Conservation (phyloP, 1,140 invertebrate species). For the Zaprionus africanus region DNA sequence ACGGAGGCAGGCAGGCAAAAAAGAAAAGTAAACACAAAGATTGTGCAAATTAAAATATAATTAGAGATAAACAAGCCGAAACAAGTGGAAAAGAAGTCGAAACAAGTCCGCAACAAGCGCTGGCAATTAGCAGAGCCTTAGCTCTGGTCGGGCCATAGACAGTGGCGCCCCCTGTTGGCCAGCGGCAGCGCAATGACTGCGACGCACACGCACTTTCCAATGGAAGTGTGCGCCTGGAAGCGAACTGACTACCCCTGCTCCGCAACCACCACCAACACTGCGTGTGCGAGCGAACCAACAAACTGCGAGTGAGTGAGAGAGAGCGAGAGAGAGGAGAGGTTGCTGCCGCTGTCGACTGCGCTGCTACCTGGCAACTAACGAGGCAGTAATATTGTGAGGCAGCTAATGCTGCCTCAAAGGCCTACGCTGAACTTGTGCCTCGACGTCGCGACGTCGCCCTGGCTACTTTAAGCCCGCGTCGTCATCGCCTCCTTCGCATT, state of each 20-base stretch:
- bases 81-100: conserved; percentile 37
- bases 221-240: conserved; percentile 73
- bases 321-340: conserved; percentile 18
- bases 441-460: conserved; percentile 64
- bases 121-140: conserved; percentile 49
- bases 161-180: conserved; percentile 62
- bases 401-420: conserved; percentile 56
- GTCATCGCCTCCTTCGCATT: conserved; percentile 60
- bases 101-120: conserved; percentile 31
- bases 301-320: neutral
- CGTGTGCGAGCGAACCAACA: conserved; percentile 41
- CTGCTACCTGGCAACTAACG: conserved; percentile 69
- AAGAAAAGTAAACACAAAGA: conserved; percentile 45
- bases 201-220: conserved; percentile 74
- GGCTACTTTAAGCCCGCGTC: conserved; percentile 72
- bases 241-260: conserved; percentile 29
- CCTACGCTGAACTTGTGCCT: conserved; percentile 26
- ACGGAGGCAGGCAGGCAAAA: conserved; percentile 30
- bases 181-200: conserved; percentile 20
- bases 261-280: conserved; percentile 22
- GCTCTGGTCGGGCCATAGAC: neutral
- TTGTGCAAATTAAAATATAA: conserved; percentile 82
- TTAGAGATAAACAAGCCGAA: conserved; percentile 76
- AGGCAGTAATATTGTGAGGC: conserved; percentile 78
- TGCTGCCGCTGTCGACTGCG: conserved; percentile 13